phyloP scores from a whole-genome alignment of 2,113 vertebrate genomes.

The Gallinago paraguaiae region DNA sequence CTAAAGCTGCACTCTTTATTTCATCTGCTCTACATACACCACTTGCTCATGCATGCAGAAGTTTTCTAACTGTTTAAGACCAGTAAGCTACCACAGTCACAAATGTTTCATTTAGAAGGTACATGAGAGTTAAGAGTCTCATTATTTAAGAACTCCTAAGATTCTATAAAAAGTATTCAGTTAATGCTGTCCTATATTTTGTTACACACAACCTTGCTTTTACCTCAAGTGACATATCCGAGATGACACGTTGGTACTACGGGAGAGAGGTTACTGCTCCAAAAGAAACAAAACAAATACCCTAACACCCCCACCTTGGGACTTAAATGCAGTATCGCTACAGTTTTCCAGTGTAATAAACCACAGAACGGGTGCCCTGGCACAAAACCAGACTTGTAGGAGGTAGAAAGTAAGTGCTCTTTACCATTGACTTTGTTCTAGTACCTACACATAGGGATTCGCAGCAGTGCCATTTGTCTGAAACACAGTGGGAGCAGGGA shows the following conservation, averaged over 20 bases:
- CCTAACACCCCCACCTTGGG: not conserved
- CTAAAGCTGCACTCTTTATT: not conserved
- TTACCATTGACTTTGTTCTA: not conserved
- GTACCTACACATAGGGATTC: not conserved
- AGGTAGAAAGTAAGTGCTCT: not conserved
- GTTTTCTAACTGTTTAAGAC: not conserved
- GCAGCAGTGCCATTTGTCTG: not conserved
- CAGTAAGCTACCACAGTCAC: not conserved
- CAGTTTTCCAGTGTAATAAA: not conserved
- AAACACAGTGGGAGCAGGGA: not conserved
- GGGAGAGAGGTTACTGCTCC: not conserved
- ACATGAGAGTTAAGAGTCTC: not conserved
- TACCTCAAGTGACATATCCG: not conserved
- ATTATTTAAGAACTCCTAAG: not conserved
- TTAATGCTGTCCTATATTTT: not conserved
- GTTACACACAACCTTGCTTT: not conserved
- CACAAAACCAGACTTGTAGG: not conserved
- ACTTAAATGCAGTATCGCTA: not conserved
- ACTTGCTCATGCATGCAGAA: not conserved
- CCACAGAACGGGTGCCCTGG: not conserved
- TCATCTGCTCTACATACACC: not conserved
- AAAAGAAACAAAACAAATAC: conserved; percentile 5
- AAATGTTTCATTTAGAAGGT: not conserved
- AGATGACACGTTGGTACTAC: not conserved
- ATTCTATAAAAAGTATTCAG: not conserved